These are phyloP conservation scores for Vombatus ursinus DNA, from an alignment of 2,113 vertebrate species.

Conservation along the genomic window DNA sequence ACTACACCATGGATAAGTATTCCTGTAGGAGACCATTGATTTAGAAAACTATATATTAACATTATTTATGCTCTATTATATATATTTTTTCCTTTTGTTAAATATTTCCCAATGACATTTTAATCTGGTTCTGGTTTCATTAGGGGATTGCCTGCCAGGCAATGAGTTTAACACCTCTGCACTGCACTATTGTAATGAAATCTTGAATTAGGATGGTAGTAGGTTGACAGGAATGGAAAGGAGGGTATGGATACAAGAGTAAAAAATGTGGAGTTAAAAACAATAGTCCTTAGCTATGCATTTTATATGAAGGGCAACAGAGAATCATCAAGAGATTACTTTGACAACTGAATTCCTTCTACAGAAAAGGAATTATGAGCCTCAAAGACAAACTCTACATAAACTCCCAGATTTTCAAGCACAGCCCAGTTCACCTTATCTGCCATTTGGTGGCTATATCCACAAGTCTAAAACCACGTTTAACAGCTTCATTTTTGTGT, in stretches of 20 bases:
- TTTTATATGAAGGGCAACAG: not conserved
- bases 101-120: not conserved
- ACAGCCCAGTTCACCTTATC: not conserved
- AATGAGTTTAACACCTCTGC: not conserved
- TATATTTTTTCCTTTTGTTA: not conserved
- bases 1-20: not conserved
- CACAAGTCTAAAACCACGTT: not conserved
- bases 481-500: slow-evolving; percentile 11
- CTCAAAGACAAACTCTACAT: not conserved
- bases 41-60: not conserved
- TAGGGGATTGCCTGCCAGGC: not conserved
- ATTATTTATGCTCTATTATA: not conserved
- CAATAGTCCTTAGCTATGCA: not conserved
- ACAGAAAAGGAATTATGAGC: not conserved
- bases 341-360: not conserved
- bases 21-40: not conserved
- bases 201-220: not conserved
- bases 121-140: not conserved
- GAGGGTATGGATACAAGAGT: not conserved
- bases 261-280: not conserved
- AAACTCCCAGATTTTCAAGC: not conserved
- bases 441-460: slow-evolving; percentile 40
- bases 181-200: not conserved
- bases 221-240: not conserved
- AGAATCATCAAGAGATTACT: not conserved